phyloP scores from a whole-genome alignment of 2,797 vertebrate species.

The Brachymystax lenok region DNA sequence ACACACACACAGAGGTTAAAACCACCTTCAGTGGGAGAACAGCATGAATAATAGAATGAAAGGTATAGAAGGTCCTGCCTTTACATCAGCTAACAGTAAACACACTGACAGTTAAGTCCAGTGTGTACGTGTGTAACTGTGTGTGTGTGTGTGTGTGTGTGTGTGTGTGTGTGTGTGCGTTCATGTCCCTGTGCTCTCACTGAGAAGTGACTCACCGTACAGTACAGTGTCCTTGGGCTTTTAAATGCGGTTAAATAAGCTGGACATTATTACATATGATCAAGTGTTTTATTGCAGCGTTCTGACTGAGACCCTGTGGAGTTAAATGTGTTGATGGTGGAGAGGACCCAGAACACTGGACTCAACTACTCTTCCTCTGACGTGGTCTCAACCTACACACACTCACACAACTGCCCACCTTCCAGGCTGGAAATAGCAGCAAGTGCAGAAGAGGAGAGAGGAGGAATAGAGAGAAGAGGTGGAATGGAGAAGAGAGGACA shows the following conservation, averaged over 20 bases:
- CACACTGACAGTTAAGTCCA: constrained; percentile 27
- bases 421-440: constrained; percentile 29
- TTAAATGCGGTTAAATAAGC: too few species aligned
- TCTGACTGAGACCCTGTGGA: constrained; percentile 2
- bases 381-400: constrained; percentile 5
- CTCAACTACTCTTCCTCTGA: not conserved
- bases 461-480: constrained; percentile 1
- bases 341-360: constrained; percentile 7
- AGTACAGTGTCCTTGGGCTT: not conserved
- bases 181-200: too few species aligned
- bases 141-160: not conserved
- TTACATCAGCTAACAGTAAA: constrained; percentile 22
- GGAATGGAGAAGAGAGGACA: too few species aligned
- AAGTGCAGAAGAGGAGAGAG: constrained; percentile 3
- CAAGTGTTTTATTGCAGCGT: not conserved
- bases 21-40: constrained; percentile 20
- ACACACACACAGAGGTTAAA: constrained; percentile 22
- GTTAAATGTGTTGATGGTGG: constrained; percentile 22
- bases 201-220: not conserved
- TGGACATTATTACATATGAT: too few species aligned
- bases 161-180: too few species aligned
- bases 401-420: constrained; percentile 29
- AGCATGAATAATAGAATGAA: constrained; percentile 59
- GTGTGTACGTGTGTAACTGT: not conserved
- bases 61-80: not conserved